A percentile compares a stretch with the other conserved stretches of the same genome.
These are phyloP conservation scores for Rhinichthys klamathensis DNA, from an alignment of 2,113 vertebrate genomes.

Conservation along the genomic window DNA sequence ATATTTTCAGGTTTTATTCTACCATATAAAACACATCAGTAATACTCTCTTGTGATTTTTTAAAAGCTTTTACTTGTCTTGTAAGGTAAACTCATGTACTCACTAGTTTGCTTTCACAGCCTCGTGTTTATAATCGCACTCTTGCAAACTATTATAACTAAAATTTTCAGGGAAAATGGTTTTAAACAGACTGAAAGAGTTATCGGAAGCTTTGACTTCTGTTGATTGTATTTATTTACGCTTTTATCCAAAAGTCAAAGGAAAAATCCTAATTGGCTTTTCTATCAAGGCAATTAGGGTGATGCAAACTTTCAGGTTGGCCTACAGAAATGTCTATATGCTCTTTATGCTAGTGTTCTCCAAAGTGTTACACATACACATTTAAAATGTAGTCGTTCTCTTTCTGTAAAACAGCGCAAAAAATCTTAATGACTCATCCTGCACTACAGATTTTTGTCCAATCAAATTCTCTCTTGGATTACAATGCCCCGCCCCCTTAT, in stretches of 20 bases:
- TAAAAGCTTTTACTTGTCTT: background rate
- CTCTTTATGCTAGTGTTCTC: background rate
- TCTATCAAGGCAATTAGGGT: background rate
- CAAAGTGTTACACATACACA: background rate
- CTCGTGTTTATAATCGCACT: background rate
- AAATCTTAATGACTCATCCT: background rate
- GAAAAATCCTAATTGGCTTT: background rate
- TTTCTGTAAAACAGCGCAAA: background rate
- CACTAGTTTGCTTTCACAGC: background rate
- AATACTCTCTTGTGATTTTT: background rate
- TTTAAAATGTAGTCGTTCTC: background rate
- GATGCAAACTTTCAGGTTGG: background rate
- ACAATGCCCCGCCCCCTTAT: background rate
- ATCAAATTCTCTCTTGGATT: background rate
- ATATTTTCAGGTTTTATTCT: background rate
- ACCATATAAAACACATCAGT: background rate
- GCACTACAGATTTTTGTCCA: background rate
- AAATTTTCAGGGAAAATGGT: background rate
- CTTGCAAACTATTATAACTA: background rate
- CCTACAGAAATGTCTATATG: background rate
- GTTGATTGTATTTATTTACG: background rate
- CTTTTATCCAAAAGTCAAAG: background rate
- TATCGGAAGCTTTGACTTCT: background rate
- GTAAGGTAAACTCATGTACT: background rate
- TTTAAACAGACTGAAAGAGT: background rate